Conservation (phyloP, 1,140 invertebrate species). For the Ostrea denselamellosa region DNA sequence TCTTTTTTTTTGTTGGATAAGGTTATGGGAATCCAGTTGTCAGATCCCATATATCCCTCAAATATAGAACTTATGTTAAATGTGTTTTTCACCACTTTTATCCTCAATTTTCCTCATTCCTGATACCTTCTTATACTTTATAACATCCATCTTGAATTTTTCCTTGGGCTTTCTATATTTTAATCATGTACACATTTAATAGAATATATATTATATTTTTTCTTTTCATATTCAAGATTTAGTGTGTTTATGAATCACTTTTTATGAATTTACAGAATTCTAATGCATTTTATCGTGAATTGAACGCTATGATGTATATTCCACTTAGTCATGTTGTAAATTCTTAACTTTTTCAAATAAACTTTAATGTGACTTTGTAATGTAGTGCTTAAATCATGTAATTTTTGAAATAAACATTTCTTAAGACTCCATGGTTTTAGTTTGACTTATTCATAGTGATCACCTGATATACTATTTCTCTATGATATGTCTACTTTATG, state of each 20-base stretch:
- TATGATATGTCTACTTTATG: too few relatives aligned
- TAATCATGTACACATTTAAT: conserved; percentile 24
- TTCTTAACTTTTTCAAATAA: conserved; percentile 30
- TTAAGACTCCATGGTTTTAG: conserved; percentile 4
- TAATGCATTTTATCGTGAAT: conserved; percentile 22
- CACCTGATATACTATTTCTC: too few relatives aligned
- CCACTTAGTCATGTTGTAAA: conserved; percentile 20
- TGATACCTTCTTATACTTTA: not conserved
- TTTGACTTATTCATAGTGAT: not conserved
- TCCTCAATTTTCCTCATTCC: not conserved
- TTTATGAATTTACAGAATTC: conserved; percentile 35
- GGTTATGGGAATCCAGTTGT: not conserved
- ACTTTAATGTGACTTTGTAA: conserved; percentile 38
- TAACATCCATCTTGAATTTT: conserved; percentile 9
- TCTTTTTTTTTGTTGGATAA: not conserved
- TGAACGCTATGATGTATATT: conserved; percentile 23
- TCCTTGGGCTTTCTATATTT: conserved; percentile 29
- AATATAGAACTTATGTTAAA: too few relatives aligned
- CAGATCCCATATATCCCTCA: too few relatives aligned
- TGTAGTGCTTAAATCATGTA: conserved; percentile 35
- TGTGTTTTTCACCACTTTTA: not conserved
- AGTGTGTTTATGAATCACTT: conserved; percentile 38
- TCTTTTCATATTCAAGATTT: conserved; percentile 32
- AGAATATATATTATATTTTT: conserved; percentile 37
- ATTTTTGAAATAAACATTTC: conserved; percentile 39